These are phyloP conservation scores for Carassius gibelio DNA, from an alignment of 2,113 vertebrate species.

Conservation along the genomic window DNA sequence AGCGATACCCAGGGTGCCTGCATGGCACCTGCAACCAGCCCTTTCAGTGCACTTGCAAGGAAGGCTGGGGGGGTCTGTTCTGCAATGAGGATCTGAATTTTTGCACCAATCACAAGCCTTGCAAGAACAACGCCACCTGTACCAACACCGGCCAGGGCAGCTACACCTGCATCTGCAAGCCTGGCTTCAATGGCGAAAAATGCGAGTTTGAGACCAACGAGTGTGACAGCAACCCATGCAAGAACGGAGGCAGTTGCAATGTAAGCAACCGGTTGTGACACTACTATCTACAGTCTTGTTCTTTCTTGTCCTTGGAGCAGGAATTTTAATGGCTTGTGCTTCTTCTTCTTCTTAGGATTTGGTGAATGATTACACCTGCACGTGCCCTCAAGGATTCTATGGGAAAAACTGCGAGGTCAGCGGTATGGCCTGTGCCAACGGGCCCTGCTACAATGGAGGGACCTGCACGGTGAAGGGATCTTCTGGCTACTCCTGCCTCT, in stretches of 20 bases:
- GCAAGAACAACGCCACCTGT: slow-evolving; percentile 79
- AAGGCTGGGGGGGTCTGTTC: slow-evolving; percentile 85
- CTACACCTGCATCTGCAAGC: slow-evolving; percentile 81
- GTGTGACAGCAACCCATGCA: slow-evolving; percentile 87
- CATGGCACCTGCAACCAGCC: slow-evolving; percentile 80
- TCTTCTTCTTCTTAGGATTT: slow-evolving; percentile 69
- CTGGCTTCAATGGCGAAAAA: slow-evolving; percentile 73
- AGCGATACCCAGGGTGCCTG: slow-evolving; percentile 77
- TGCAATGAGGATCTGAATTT: slow-evolving; percentile 85
- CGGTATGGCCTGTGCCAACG: slow-evolving; percentile 83
- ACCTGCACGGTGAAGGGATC: slow-evolving; percentile 73
- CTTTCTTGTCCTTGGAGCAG: background rate
- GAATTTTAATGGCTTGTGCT: background rate
- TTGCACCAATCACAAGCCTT: slow-evolving; percentile 84
- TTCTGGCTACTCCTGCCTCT: slow-evolving; percentile 82
- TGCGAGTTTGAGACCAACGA: slow-evolving; percentile 81
- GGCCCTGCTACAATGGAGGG: slow-evolving; percentile 86
- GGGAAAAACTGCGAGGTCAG: slow-evolving; percentile 85
- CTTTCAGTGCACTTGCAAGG: slow-evolving; percentile 82
- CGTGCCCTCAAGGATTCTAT: slow-evolving; percentile 87
- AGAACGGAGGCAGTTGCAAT: slow-evolving; percentile 87
- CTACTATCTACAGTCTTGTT: background rate
- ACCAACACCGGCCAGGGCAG: slow-evolving; percentile 85
- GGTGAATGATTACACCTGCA: slow-evolving; percentile 79
- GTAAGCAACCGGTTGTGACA: slow-evolving; percentile 68